Percentiles rank a stretch among this genome's conserved stretches.
Conservation (phyloP, 2,888 invertebrate species). For the Rotaria socialis region DNA sequence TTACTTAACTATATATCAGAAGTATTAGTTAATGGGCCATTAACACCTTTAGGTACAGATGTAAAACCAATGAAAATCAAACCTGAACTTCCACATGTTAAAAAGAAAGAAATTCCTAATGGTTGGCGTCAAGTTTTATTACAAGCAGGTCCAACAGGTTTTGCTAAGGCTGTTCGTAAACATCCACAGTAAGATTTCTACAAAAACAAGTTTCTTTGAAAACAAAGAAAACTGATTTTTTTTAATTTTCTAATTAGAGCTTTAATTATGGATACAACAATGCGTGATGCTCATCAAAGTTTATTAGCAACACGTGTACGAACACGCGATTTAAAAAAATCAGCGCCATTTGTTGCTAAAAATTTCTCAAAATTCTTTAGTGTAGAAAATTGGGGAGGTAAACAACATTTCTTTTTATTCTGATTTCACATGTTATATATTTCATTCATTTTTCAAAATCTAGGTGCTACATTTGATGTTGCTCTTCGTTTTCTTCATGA, state of each 20-base stretch:
- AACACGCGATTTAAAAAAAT: constrained; percentile 75
- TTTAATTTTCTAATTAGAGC: not conserved
- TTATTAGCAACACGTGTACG: constrained; percentile 89
- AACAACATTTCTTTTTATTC: not conserved
- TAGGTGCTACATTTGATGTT: constrained; percentile 90
- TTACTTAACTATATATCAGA: constrained; percentile 84
- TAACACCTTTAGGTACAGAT: constrained; percentile 82
- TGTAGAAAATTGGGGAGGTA: constrained; percentile 92
- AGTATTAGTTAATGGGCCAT: constrained; percentile 89
- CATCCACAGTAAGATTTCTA: constrained; percentile 61
- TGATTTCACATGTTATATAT: too few relatives aligned
- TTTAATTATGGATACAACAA: constrained; percentile 94
- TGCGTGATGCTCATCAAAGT: constrained; percentile 95
- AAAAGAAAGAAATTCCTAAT: constrained; percentile 64
- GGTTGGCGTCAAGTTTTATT: constrained; percentile 80
- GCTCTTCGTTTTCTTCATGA: constrained; percentile 91
- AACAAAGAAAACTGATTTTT: too few relatives aligned
- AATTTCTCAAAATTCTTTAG: constrained; percentile 80
- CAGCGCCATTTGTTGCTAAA: constrained; percentile 89
- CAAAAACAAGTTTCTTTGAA: not conserved
- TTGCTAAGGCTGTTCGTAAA: constrained; percentile 84
- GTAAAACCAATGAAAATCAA: constrained; percentile 78
- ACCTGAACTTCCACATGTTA: constrained; percentile 70
- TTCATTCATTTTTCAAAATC: too few relatives aligned
- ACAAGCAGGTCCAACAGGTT: constrained; percentile 84